phyloP scores from a whole-genome alignment of 2,113 vertebrate species.

The Pseudonaja textilis region DNA sequence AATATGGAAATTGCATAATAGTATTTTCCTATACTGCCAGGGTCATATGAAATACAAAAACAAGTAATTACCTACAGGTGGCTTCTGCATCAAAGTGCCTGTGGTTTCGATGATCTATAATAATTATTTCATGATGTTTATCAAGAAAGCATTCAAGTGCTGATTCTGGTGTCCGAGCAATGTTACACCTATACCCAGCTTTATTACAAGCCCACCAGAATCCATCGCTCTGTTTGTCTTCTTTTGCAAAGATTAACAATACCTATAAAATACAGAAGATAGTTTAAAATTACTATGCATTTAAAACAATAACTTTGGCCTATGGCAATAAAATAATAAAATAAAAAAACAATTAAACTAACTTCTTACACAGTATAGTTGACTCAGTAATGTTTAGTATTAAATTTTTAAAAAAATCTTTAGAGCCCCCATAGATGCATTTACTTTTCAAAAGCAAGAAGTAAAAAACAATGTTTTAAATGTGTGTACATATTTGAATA shows the following conservation, averaged over 20 bases:
- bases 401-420: neutral
- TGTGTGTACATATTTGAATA: neutral
- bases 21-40: neutral
- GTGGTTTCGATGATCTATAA: slow-evolving; percentile 86
- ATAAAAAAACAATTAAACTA: neutral
- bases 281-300: neutral
- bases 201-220: slow-evolving; percentile 97
- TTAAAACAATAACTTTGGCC: neutral
- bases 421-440: neutral
- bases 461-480: neutral
- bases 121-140: slow-evolving; percentile 92
- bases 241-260: slow-evolving; percentile 91
- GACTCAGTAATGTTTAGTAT: neutral
- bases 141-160: slow-evolving; percentile 90
- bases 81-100: slow-evolving; percentile 85
- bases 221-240: slow-evolving; percentile 92
- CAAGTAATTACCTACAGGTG: slow-evolving; percentile 81
- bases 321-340: neutral
- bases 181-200: slow-evolving; percentile 88
- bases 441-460: neutral
- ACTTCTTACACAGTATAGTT: neutral
- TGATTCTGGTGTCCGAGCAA: slow-evolving; percentile 86
- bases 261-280: slow-evolving; percentile 75
- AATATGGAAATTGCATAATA: neutral
- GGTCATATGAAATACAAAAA: neutral